Evolutionary conservation across 2,113 vertebrate genomes (phyloP).

Genomic region (Clinocottus analis): DNA sequence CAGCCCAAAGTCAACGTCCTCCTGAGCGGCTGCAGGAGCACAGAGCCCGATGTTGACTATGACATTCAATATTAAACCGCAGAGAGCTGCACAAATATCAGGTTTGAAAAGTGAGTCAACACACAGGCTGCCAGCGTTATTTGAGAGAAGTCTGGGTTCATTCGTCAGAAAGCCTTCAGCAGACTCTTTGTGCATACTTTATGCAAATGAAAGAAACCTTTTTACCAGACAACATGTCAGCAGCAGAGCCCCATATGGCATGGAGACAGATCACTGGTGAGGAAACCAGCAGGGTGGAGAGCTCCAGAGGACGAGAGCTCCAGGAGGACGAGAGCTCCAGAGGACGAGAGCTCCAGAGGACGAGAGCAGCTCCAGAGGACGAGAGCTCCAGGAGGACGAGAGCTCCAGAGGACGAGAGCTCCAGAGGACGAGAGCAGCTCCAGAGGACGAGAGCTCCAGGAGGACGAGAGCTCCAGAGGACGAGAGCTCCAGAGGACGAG

Average conservation of each 20-base stretch:
- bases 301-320: too few species aligned
- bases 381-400: conserved; percentile 85
- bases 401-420: too few species aligned
- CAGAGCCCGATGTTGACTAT: background rate
- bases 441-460: too few species aligned
- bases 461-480: conserved; percentile 85
- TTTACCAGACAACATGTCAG: conserved; percentile 85
- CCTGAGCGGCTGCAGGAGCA: conserved; percentile 81
- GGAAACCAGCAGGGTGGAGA: conserved; percentile 84
- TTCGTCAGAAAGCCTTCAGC: conserved; percentile 11
- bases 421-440: too few species aligned
- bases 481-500: too few species aligned
- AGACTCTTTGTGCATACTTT: conserved; percentile 39
- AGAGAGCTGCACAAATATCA: conserved; percentile 7
- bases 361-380: too few species aligned
- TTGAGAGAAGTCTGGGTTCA: conserved; percentile 4
- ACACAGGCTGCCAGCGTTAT: conserved; percentile 1
- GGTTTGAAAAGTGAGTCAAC: background rate
- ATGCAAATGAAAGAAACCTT: conserved; percentile 23
- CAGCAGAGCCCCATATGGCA: conserved; percentile 83
- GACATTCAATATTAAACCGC: background rate
- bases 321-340: conserved; percentile 84
- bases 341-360: too few species aligned
- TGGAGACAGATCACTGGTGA: conserved; percentile 86
- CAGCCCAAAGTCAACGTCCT: conserved; percentile 82